Evolutionary conservation across 2,888 invertebrate species (phyloP), one percentile per base, ranked within the genome.

Genomic region (Platycheirus albimanus): DNA sequence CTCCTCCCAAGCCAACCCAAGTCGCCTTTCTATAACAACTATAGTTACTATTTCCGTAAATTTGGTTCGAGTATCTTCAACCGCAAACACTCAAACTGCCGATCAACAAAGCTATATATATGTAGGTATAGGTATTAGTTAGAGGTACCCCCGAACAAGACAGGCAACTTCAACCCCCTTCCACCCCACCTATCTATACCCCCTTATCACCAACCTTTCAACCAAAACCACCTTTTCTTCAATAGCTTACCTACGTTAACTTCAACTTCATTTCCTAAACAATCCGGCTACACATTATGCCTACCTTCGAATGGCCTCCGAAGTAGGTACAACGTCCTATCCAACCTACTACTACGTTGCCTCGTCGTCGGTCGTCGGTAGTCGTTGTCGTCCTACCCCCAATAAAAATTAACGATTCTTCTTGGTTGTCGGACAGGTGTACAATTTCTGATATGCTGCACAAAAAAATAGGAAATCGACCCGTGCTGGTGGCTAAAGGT

Each of bases 331-430:
- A 51, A 71, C 43, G 66, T 66, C 66, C 70, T 80, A 63, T 28
- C 28, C 28, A 51, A 51, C 51, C 51, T 51, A 4, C n/a, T n/a
- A n/a, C n/a, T n/a, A n/a, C n/a, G 13, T 41, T 13, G 43, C 43
- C 15, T 43, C 43, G 6, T 43, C 43, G 17, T 45, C 45, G 19
- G n/a, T 7, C 30, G 43, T 45, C 58, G 41, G 43, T 45, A 38
- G 41, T 58, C 38, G 67, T 67, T 30, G 43, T 61, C 52, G 63
- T 77, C 67, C 63, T 71, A 56, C 77, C 67, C 43, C 51, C 78
- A 78, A 83, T 83, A 83, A 83, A 83, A 83, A 83, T 83, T 78
- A 83, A 83, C 83, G 78, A 74, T 83, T 64, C 83, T 83, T 64
- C 78, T 63, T 69, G 63, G 36, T 63, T 64, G 72, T 72, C 64